A percentile compares a stretch with the other conserved stretches of the same genome.
phyloP scores from a whole-genome alignment of 30 jellyfish, hydroid and myxozoan species.

The Cassiopea xamachana region DNA sequence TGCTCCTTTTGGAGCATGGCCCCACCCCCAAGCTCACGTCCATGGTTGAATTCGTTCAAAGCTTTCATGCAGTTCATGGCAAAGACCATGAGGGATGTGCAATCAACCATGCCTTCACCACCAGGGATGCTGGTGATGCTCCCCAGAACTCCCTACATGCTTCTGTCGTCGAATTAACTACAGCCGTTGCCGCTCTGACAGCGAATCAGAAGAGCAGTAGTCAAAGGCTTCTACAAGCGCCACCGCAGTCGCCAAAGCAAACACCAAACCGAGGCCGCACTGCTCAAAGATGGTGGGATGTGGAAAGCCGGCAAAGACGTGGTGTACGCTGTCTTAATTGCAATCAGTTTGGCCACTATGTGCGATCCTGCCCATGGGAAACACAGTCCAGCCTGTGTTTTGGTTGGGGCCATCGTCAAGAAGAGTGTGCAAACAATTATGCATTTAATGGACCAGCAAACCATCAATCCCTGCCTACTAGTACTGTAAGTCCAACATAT shows the following conservation, averaged over 20 bases:
- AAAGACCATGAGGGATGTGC: background rate
- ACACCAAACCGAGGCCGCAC: too few relatives aligned
- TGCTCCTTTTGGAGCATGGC: conserved; percentile 15
- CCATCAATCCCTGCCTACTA: background rate
- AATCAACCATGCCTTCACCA: background rate
- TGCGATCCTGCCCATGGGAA: conserved; percentile 36
- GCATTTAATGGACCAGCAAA: background rate
- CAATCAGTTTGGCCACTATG: conserved; percentile 37
- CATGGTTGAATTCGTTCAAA: conserved; percentile 24
- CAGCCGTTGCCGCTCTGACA: conserved; percentile 28
- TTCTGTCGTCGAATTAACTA: conserved; percentile 15
- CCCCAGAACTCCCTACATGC: conserved; percentile 17
- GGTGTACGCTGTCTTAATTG: conserved; percentile 28
- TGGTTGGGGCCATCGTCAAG: conserved; percentile 39
- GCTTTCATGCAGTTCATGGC: conserved; percentile 31
- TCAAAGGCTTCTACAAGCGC: too few relatives aligned
- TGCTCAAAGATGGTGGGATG: background rate
- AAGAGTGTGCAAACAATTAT: conserved; percentile 18
- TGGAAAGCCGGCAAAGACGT: conserved; percentile 9
- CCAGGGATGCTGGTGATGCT: background rate
- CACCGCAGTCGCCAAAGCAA: too few relatives aligned
- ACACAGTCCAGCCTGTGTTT: conserved; percentile 20
- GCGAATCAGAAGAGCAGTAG: conserved; percentile 12
- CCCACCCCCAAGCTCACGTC: conserved; percentile 36
- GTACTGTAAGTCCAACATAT: background rate